A percentile compares a stretch with the other conserved stretches of the same genome.
Conservation (phyloP, 2,888 invertebrate species). For the Drosophila anomalata region DNA sequence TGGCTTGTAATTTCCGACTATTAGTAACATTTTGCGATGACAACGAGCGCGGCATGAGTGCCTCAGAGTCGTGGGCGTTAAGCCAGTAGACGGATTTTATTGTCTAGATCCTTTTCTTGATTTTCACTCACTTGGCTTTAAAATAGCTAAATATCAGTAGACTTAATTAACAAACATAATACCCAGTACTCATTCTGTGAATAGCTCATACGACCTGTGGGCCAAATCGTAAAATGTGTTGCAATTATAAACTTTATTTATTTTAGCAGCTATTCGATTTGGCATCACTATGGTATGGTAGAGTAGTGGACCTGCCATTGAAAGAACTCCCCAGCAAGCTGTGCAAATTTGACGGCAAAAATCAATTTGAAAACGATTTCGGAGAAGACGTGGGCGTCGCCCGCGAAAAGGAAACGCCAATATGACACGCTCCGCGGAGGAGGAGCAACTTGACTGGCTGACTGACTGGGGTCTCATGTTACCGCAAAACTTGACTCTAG, state of each 20-base stretch:
- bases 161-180: too few relatives aligned
- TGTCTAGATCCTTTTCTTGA: slow-evolving; percentile 4
- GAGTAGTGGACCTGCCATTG: slow-evolving; percentile 30
- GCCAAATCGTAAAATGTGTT: too few relatives aligned
- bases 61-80: slow-evolving; percentile 18
- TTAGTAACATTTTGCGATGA: slow-evolving; percentile 77
- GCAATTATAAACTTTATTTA: too few relatives aligned
- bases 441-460: slow-evolving; percentile 41
- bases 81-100: slow-evolving; percentile 3
- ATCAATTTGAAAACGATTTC: slow-evolving; percentile 80
- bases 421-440: slow-evolving; percentile 72
- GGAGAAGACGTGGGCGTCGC: slow-evolving; percentile 71
- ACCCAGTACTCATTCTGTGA: too few relatives aligned
- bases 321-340: slow-evolving; percentile 46
- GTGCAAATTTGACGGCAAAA: slow-evolving; percentile 78
- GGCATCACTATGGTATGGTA: not conserved
- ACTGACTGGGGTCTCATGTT: slow-evolving; percentile 41
- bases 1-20: slow-evolving; percentile 76
- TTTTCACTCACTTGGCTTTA: slow-evolving; percentile 8
- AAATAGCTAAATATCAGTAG: not conserved
- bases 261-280: not conserved
- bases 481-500: slow-evolving; percentile 26
- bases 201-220: not conserved
- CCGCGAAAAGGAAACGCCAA: slow-evolving; percentile 76
- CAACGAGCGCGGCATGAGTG: slow-evolving; percentile 66